phyloP scores from a whole-genome alignment of 2,888 invertebrate genomes.

The Ligdia adustata region DNA sequence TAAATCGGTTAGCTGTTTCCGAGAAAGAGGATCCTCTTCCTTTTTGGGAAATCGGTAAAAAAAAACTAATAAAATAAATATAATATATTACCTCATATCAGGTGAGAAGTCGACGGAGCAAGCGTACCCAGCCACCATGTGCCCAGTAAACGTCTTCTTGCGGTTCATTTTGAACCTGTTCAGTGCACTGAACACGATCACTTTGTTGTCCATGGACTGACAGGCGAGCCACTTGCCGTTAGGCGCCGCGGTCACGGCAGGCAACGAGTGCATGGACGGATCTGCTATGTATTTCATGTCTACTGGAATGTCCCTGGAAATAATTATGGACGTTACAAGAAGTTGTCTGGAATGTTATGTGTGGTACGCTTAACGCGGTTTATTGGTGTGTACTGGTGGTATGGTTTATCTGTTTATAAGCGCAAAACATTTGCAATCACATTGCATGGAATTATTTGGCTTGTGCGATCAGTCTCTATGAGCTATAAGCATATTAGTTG shows the following conservation, averaged over 20 bases:
- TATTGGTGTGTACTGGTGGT: no score
- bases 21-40: no score
- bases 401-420: no score
- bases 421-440: no score
- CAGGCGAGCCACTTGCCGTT: slow-evolving; percentile 99
- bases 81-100: slow-evolving; percentile 92
- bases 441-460: no score
- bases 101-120: slow-evolving; percentile 98
- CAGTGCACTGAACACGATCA: slow-evolving; percentile 98
- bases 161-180: slow-evolving; percentile 99
- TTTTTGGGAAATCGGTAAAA: no score
- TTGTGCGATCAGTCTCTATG: no score
- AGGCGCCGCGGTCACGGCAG: slow-evolving; percentile 96
- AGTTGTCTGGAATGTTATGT: no score
- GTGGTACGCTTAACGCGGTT: no score
- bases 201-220: slow-evolving; percentile 99
- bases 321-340: no score
- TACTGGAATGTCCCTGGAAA: slow-evolving; percentile 93
- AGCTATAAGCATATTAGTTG: no score
- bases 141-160: slow-evolving; percentile 98
- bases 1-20: no score
- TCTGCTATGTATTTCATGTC: slow-evolving; percentile 99
- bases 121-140: slow-evolving; percentile 99
- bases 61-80: neutral
- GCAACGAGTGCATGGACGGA: slow-evolving; percentile 99